phyloP scores from a whole-genome alignment of 1,140 invertebrate genomes.

The Coenobita brevimanus region DNA sequence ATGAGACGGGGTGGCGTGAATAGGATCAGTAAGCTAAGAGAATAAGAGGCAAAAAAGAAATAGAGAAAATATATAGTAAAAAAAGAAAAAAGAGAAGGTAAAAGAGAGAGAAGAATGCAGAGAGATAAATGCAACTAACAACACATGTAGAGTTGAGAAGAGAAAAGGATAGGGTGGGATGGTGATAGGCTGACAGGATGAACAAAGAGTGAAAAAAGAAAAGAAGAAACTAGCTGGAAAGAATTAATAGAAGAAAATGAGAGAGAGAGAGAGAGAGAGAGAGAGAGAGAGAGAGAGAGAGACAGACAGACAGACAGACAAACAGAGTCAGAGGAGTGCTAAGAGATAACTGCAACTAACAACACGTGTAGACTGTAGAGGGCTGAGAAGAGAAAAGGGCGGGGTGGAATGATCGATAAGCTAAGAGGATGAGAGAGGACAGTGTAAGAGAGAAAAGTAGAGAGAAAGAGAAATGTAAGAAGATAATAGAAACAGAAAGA shows the following conservation, averaged over 20 bases:
- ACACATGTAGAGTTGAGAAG: not conserved
- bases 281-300: not conserved
- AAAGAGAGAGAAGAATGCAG: not conserved
- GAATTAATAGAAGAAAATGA: not conserved
- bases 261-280: not conserved
- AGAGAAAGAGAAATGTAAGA: too few species aligned
- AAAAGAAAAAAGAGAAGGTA: not conserved
- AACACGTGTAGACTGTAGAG: too few species aligned
- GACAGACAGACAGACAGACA: too few species aligned
- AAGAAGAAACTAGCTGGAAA: not conserved
- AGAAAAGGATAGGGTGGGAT: conserved; percentile 4
- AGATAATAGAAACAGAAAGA: too few species aligned
- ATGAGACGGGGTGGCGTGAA: conserved; percentile 6
- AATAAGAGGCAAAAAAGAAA: conserved; percentile 17
- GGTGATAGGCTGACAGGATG: not conserved
- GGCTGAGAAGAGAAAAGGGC: not conserved
- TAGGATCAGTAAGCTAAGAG: conserved; percentile 14
- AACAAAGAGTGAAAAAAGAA: conserved; percentile 22
- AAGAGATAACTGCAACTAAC: too few species aligned
- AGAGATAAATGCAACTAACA: too few species aligned
- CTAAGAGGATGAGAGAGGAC: too few species aligned
- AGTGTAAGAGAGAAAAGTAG: too few species aligned
- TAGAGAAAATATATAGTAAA: not conserved
- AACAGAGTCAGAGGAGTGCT: too few species aligned
- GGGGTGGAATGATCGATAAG: too few species aligned